Evolutionary conservation across 2,888 invertebrate species (phyloP), one percentile per base, ranked within the genome.

Genomic region (Hemithea aestivaria): DNA sequence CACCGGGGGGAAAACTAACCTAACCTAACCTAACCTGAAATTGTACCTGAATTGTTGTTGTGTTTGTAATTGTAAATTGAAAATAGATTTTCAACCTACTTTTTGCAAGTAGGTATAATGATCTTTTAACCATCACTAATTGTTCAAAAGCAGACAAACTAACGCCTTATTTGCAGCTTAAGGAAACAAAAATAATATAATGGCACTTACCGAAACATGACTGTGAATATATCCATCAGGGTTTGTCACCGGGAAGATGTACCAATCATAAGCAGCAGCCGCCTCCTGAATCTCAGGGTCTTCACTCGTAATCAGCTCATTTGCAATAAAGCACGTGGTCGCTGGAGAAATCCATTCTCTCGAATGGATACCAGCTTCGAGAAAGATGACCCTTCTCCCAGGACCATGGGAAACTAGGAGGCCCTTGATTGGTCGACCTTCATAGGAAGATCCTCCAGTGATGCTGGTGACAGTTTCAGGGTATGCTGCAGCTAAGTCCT

Each of bases 331-430:
- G 0, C 91, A 89, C 0, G 90, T 89, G 2, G 90, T 89, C 0
- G 92, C 90, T 2, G 92, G 89, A 0, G 90, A 83, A 22, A 93
- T 91, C 92, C 92, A 95, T 77, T 95, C 95, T 32, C 95, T 89
- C 0, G 93, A 90, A 67, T 94, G 93, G 40, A 93, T 91, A 7
- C 89, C 89, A 33, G 84, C 83, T 73, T 85, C 84, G 1, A 79
- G 20, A 20, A 67, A 66, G 8, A 66, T 62, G 12, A 68, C 66
- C 8, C 71, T 74, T 88, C 64, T 54, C 6, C 62, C 66, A 46
- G 38, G 27, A 8, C 67, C 68, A 6, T 65, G 64, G 0, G 67
- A 67, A 32, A 58, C 74, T 55, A 88, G 89, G 0, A 91, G 47
- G 0, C 87, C 88, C 56, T 53, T 72, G 8, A 88, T 82, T 20